phyloP scores from a whole-genome alignment of 2,888 invertebrate species.

The Hypolimnas misippus region DNA sequence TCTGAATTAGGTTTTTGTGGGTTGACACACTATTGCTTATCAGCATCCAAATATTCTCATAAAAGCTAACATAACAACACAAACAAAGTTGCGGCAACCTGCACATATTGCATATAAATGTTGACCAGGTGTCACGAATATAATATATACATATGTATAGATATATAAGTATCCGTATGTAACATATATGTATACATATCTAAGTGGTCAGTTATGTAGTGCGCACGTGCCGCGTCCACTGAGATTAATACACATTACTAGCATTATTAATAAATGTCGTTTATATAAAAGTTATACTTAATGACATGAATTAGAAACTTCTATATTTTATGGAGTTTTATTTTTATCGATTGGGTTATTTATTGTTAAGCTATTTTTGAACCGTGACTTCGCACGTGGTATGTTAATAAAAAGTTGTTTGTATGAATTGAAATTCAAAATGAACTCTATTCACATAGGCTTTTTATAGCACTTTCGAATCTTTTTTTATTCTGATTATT shows the following conservation, averaged over 20 bases:
- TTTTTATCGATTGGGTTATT: not conserved
- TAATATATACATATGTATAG: too few relatives aligned
- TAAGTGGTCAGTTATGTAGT: slow-evolving; percentile 1
- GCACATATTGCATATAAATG: not conserved
- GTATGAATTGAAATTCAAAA: too few relatives aligned
- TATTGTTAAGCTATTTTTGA: not conserved
- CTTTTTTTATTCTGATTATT: too few relatives aligned
- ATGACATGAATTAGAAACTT: not conserved
- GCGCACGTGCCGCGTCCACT: slow-evolving; percentile 15
- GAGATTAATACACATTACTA: not conserved
- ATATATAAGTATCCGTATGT: too few relatives aligned
- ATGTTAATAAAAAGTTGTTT: too few relatives aligned
- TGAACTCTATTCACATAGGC: too few relatives aligned
- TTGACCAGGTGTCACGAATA: not conserved
- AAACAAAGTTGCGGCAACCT: not conserved
- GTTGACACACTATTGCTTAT: too few relatives aligned
- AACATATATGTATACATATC: too few relatives aligned
- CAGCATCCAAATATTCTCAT: too few relatives aligned
- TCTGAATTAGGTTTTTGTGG: too few relatives aligned
- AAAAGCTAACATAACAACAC: not conserved
- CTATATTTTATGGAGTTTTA: not conserved
- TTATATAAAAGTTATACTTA: slow-evolving; percentile 2
- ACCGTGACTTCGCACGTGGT: too few relatives aligned
- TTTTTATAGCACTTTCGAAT: too few relatives aligned
- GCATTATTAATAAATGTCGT: slow-evolving; percentile 12